phyloP scores from a whole-genome alignment of 2,888 invertebrate species.

The Tipula unca region DNA sequence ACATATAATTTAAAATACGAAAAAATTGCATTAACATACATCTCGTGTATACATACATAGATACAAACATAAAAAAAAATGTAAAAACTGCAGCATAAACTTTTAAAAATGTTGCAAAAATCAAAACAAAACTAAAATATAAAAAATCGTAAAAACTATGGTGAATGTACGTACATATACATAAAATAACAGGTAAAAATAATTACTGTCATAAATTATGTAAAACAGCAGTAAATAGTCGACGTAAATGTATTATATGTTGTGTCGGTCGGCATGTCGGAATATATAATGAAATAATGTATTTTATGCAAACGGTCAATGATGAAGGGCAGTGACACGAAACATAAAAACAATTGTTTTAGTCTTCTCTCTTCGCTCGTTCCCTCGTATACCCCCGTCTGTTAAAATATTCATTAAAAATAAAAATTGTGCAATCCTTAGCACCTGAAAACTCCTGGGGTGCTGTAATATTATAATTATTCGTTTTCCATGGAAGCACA shows the following conservation, averaged over 20 bases:
- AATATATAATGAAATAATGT: background rate
- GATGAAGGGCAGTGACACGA: background rate
- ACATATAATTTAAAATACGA: background rate
- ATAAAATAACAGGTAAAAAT: background rate
- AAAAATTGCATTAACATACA: background rate
- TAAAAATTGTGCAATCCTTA: background rate
- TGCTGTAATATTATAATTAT: background rate
- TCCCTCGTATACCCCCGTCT: background rate
- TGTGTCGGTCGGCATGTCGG: background rate
- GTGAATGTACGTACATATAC: background rate
- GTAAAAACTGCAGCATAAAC: background rate
- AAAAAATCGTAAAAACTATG: background rate
- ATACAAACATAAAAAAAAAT: background rate
- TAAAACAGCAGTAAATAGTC: background rate
- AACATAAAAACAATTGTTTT: background rate
- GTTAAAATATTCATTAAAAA: background rate
- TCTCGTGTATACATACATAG: background rate
- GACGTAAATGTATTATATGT: background rate
- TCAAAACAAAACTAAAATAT: background rate
- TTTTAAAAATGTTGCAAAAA: background rate
- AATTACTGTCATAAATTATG: slow-evolving; percentile 8
- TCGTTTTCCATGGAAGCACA: background rate
- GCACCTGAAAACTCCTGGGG: background rate
- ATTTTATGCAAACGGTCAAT: too few relatives aligned
- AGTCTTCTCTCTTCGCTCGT: background rate